Evolutionary conservation across 1,140 invertebrate species (phyloP).

Genomic region (Parapsyche elsis): DNA sequence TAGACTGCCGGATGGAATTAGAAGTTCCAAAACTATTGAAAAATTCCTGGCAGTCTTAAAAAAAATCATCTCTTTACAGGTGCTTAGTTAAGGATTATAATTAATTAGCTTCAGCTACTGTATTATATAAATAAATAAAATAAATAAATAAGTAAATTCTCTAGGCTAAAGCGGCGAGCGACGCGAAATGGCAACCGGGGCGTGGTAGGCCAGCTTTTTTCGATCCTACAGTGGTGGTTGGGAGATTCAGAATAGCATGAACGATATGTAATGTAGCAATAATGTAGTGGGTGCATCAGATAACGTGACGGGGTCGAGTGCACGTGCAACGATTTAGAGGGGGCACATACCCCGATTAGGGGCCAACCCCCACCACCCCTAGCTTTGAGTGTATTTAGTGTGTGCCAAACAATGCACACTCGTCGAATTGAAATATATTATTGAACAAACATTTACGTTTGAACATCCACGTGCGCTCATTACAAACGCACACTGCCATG

Average conservation of each 20-base stretch:
- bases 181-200: too few species aligned
- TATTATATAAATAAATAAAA: too few species aligned
- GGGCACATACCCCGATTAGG: conserved; percentile 33
- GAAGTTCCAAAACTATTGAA: too few species aligned
- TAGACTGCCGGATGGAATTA: too few species aligned
- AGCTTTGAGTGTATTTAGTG: conserved; percentile 5
- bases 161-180: too few species aligned
- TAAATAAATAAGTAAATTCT: too few species aligned
- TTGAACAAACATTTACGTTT: conserved; percentile 16
- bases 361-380: not conserved
- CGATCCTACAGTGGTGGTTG: not conserved
- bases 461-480: not conserved
- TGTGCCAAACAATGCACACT: not conserved
- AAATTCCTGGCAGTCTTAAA: too few species aligned
- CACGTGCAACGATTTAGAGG: conserved; percentile 38
- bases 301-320: conserved; percentile 20
- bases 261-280: conserved; percentile 14
- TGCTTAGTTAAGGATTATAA: too few species aligned
- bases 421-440: not conserved
- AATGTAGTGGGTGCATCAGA: conserved; percentile 21
- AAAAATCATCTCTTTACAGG: too few species aligned
- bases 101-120: too few species aligned
- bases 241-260: not conserved
- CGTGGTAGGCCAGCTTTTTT: too few species aligned
- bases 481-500: not conserved